Percentiles rank a stretch among this genome's conserved stretches.
Evolutionary conservation across 2,113 vertebrate genomes (phyloP).

Genomic region (Sciurus niger): DNA sequence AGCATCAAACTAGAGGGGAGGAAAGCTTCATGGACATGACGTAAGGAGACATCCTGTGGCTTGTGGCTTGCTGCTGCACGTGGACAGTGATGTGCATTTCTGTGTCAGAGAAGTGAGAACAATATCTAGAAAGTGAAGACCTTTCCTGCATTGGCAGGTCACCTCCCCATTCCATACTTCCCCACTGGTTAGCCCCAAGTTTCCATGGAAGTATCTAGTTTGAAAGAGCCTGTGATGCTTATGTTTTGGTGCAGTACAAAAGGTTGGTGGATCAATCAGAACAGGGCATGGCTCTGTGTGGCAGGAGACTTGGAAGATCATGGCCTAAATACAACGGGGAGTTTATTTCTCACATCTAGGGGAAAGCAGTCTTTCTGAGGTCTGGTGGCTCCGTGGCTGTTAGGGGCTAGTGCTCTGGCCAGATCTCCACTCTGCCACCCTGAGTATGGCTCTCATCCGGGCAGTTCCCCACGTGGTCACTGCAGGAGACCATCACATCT

Average conservation of each 20-base stretch:
- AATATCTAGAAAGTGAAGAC: background rate
- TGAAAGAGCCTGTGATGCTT: background rate
- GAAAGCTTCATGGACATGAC: no score
- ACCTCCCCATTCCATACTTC: background rate
- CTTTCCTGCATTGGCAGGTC: background rate
- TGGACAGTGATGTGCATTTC: background rate
- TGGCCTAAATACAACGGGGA: background rate
- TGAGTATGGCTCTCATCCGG: fast-evolving
- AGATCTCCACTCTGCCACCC: background rate
- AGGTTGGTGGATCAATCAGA: background rate
- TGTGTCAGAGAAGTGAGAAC: background rate
- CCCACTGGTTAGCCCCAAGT: background rate
- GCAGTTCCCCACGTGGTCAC: background rate
- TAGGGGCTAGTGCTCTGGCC: background rate
- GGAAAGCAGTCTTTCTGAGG: background rate
- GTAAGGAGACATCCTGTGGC: background rate
- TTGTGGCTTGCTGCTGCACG: fast-evolving
- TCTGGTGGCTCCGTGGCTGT: fast-evolving
- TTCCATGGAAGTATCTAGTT: background rate
- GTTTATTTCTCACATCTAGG: background rate
- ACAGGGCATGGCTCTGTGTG: background rate
- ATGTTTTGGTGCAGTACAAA: background rate
- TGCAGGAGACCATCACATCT: background rate
- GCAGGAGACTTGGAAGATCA: background rate
- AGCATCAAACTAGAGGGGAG: background rate